These are phyloP conservation scores for Poeciliopsis infans DNA, from an alignment of 2,797 vertebrate genomes.

Conservation along the genomic window DNA sequence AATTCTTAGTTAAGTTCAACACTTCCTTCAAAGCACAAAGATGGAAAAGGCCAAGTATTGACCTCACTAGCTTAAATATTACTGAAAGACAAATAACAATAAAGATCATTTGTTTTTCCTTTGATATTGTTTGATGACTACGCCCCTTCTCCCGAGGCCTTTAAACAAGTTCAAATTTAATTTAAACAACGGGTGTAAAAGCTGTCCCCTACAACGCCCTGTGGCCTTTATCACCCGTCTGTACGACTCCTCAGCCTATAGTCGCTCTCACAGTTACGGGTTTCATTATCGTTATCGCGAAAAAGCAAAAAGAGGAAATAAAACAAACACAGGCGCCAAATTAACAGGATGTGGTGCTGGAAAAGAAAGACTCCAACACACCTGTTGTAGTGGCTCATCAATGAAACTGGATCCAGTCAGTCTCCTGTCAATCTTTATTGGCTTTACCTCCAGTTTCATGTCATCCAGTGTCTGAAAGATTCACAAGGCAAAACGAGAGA, in stretches of 20 bases:
- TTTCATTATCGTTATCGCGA: not conserved
- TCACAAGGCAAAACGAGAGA: slow-evolving; percentile 10
- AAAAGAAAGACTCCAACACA: slow-evolving; percentile 52
- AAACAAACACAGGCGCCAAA: not conserved
- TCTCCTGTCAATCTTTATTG: slow-evolving; percentile 96
- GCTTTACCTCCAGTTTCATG: slow-evolving; percentile 92
- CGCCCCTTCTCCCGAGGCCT: not conserved
- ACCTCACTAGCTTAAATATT: not conserved
- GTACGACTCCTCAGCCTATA: not conserved
- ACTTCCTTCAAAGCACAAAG: not conserved
- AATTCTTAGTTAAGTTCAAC: not conserved
- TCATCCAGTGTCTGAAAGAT: slow-evolving; percentile 90
- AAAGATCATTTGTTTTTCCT: not conserved
- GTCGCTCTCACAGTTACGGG: not conserved
- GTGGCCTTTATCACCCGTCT: not conserved
- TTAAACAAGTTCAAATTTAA: not conserved
- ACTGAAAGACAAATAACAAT: not conserved
- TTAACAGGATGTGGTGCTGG: not conserved
- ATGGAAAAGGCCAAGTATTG: not conserved
- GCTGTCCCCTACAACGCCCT: not conserved
- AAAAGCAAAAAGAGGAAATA: not conserved
- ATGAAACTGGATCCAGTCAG: slow-evolving; percentile 97
- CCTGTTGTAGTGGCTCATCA: slow-evolving; percentile 98
- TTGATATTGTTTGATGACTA: not conserved
- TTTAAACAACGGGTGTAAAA: not conserved